Evolutionary conservation across 2,888 invertebrate species (phyloP).

Genomic region (Hyles lineata): DNA sequence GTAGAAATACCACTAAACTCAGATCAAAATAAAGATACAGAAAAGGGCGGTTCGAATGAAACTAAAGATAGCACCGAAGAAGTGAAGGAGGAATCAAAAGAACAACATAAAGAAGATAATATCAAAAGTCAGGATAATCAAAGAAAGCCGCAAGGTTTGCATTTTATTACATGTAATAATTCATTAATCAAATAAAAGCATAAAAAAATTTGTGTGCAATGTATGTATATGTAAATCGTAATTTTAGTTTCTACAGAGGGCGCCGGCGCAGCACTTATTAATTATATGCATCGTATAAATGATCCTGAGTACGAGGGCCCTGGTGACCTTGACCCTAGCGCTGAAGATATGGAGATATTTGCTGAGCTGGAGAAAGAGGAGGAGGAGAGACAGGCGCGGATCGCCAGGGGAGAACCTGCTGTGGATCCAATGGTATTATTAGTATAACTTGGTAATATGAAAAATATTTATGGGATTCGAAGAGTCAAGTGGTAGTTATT

Average conservation of each 20-base stretch:
- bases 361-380: slow-evolving; percentile 71
- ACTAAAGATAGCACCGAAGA: slow-evolving; percentile 34
- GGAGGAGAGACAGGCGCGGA: slow-evolving; percentile 68
- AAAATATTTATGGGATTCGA: too few relatives aligned
- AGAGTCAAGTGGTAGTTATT: too few relatives aligned
- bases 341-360: slow-evolving; percentile 75
- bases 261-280: slow-evolving; percentile 63
- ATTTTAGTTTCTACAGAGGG: slow-evolving; percentile 42
- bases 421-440: slow-evolving; percentile 74
- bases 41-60: slow-evolving; percentile 40
- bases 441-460: background rate
- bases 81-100: slow-evolving; percentile 34
- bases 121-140: background rate
- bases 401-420: slow-evolving; percentile 74
- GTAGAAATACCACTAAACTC: slow-evolving; percentile 48
- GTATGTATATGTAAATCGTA: too few relatives aligned
- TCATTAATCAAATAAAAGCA: too few relatives aligned
- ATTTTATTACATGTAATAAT: too few relatives aligned
- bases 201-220: background rate
- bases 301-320: slow-evolving; percentile 48
- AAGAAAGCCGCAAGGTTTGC: background rate
- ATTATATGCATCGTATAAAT: slow-evolving; percentile 62
- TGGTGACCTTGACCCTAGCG: slow-evolving; percentile 67
- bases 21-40: slow-evolving; percentile 37
- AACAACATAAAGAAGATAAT: slow-evolving; percentile 35